phyloP scores from a whole-genome alignment of 2,797 vertebrate genomes.

The Lithobates sylvaticus region DNA sequence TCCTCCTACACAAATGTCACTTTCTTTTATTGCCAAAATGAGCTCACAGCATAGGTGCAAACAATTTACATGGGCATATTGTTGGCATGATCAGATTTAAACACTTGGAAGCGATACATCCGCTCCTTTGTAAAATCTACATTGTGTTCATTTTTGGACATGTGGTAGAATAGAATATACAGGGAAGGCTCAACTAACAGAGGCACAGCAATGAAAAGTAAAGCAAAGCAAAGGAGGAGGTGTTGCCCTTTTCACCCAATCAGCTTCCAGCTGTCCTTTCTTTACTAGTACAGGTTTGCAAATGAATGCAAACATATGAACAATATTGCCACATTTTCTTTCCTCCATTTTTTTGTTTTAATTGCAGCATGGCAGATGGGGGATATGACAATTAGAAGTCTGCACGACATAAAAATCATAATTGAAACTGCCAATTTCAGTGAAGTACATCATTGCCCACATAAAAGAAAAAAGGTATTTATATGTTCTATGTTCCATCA shows the following conservation, averaged over 20 bases:
- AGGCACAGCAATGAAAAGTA: background rate
- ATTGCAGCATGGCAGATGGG: background rate
- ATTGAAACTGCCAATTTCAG: background rate
- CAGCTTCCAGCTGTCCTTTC: background rate
- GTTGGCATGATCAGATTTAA: slow-evolving; percentile 5
- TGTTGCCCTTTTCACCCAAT: background rate
- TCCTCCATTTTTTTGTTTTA: background rate
- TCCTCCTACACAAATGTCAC: slow-evolving; percentile 50
- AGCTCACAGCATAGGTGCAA: slow-evolving; percentile 41
- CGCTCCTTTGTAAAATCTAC: background rate
- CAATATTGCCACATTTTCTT: background rate
- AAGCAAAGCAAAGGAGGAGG: background rate
- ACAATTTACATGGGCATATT: slow-evolving; percentile 46
- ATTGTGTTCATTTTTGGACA: slow-evolving; percentile 9
- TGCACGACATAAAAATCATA: background rate
- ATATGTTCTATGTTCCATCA: background rate
- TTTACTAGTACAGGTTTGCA: background rate
- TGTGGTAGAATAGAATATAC: background rate
- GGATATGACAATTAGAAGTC: background rate
- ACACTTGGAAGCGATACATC: slow-evolving; percentile 10
- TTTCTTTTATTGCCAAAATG: slow-evolving; percentile 7
- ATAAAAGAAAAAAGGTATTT: background rate
- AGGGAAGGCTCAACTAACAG: slow-evolving; percentile 1
- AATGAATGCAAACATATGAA: background rate
- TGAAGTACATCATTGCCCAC: background rate